phyloP scores from a whole-genome alignment of 2,888 invertebrate genomes.

The Callyntrura sp. region DNA sequence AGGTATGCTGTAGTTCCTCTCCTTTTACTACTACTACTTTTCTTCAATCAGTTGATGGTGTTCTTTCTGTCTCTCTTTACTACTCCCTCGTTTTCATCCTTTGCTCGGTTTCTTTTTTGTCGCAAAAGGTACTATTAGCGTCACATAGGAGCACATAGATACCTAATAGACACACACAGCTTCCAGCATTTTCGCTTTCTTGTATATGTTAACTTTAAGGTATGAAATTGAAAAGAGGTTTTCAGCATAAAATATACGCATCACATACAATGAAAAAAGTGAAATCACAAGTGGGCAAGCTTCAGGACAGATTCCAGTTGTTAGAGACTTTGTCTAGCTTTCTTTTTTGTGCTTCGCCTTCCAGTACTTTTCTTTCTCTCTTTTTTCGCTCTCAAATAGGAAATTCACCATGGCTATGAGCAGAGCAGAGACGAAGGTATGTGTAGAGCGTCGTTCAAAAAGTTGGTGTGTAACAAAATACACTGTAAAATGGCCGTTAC shows the following conservation, averaged over 20 bases:
- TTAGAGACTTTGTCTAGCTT: constrained; percentile 44
- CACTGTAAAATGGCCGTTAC: too few species aligned
- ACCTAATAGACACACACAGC: constrained; percentile 15
- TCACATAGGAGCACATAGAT: background rate
- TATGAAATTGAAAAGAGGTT: constrained; percentile 73
- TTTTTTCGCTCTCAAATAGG: background rate
- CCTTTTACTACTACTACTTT: constrained; percentile 36
- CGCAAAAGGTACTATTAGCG: background rate
- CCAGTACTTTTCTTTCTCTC: background rate
- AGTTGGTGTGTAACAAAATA: background rate
- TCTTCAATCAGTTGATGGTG: constrained; percentile 55
- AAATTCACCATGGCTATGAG: background rate
- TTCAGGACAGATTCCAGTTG: constrained; percentile 68
- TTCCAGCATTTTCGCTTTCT: constrained; percentile 22
- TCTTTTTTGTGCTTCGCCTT: constrained; percentile 37
- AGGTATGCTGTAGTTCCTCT: background rate
- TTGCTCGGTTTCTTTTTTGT: background rate
- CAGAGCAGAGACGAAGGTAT: background rate
- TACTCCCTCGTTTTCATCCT: background rate
- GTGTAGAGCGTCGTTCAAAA: background rate
- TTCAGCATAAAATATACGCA: constrained; percentile 73
- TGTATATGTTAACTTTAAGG: constrained; percentile 44
- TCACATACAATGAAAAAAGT: constrained; percentile 65
- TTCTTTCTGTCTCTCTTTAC: constrained; percentile 12
- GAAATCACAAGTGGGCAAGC: constrained; percentile 75